Base-by-base conservation (phyloP, 2,888 invertebrate genomes). In the Beris morrisii region DNA sequence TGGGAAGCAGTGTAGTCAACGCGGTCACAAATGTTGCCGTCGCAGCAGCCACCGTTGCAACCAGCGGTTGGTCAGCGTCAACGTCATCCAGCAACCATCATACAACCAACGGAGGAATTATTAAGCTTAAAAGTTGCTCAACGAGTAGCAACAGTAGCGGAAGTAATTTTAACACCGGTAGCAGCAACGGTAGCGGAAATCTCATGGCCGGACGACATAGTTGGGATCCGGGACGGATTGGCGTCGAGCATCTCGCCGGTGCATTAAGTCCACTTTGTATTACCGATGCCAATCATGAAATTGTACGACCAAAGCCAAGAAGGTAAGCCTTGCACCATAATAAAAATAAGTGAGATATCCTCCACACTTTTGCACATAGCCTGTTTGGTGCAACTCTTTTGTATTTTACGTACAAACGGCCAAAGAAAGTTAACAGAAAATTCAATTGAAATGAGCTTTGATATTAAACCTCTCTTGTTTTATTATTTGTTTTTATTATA, bases 281-380 rank as follows among this genome's bases (percentile, higher is more conserved):
- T 73, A 86, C 87, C 59, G 88, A 88, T 78, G 88, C 89, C 73
- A 90, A 89, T 73, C 92, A 93, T 82, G 92, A 93, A 81, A 93
- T 93, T 75, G 85, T 93, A 71, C 83, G 92, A 70, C 93, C 93
- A 11, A 93, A 93, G 79, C 92, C 93, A 9, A 86, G 93, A 78
- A 88, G 93, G 92, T 92, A 81, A 82, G 78, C 55, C 15, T 48
- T 48, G 48, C 48, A 48, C 3, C n/a, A 44, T 44, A 44, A 2
- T 44, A 44, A 12, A 9, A 44, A 12, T 44, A n/a, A 44, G 44
- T 9, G 44, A 44, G 9, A 12, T 44, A 22, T 22, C 22, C 22
- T 22, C 22, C 22, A 22, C 22, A 22, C 22, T 46, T 46, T n/a
- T 46, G 11, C 44, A 44, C 9, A 44, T 3, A 44, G 12, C 12